Evolutionary conservation across 2,888 invertebrate genomes (phyloP), one percentile per base, ranked within the genome.

Genomic region (Ernsta delagoae): DNA sequence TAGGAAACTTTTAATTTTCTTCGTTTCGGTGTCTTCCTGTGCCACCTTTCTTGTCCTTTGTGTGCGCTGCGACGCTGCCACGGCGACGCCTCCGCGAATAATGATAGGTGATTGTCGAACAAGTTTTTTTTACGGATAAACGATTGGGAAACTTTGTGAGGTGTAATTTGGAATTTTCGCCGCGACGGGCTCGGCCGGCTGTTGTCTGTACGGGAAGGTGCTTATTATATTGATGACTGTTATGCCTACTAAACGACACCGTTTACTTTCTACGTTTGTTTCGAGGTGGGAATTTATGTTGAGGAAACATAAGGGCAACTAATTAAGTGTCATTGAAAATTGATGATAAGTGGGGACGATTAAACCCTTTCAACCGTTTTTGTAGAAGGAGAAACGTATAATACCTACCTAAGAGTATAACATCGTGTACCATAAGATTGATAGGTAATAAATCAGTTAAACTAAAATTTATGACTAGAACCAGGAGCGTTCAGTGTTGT

Each of bases 1-100:
- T n/a, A n/a, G n/a, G n/a, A n/a, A n/a, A n/a, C n/a, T n/a, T n/a
- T 93, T 92, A 93, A 93, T 93, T 92, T 90, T 86, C 83, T 85
- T 86, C 86, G 80, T 89, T 45, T 57, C 62, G 67, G 61, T 86
- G 88, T 87, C 85, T 89, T 86, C 83, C 84, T 83, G 80, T 80
- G 76, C 80, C 81, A 83, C 82, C 89, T 87, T 39, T 41, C 8
- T 41, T 8, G 41, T 88, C 89, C 90, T 63, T 63, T 63, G 63
- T 90, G 83, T 84, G 77, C 83, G 83, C 82, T 79, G 77, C 81
- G 78, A 87, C 12, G 12, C 48, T 48, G 48, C 48, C n/a, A 6
- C 12, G 48, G 77, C 81, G 79, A 87, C 91, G 85, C 90, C 90
- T 89, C 84, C 77, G 70, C 76, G 73, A 65, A 79, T 92, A 93